Evolutionary conservation across 2,888 invertebrate genomes (phyloP), one percentile per base, ranked within the genome.

Genomic region (Amphipyra tragopoginis): DNA sequence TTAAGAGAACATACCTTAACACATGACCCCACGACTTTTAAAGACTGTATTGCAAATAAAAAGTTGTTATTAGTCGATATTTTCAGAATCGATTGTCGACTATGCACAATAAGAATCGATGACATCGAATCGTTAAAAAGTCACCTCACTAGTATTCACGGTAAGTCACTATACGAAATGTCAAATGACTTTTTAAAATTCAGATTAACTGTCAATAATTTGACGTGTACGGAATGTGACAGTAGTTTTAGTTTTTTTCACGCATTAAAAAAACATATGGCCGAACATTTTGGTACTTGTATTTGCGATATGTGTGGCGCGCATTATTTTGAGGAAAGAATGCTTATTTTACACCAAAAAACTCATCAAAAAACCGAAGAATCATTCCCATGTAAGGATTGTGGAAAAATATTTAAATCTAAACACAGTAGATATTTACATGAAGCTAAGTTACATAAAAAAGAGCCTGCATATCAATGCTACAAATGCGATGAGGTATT

Each of bases 291-390:
- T 29, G 92, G 93, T 0, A 90, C 90, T 0, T 91, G 89, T 8
- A 90, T 93, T 0, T 95, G 95, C 8, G 91, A 93, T 44, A 74
- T 90, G 0, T 94, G 93, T 62, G 92, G 94, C 0, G 95, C 94
- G 0, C 91, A 93, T 47, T 96, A 95, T 51, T 90, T 95, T 9
- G 93, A 95, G 51, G 89, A 91, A 2, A 80, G 93, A 0, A 95
- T 95, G 80, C 68, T 95, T 11, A 57, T 88, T 1, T 77, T 92
- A 14, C 94, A 96, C 73, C 85, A 90, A 33, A 88, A 90, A 13
- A 86, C 89, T 0, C 94, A 93, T 45, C 86, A 84, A 26, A 80
- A 81, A 7, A 83, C 92, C 0, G 95, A 94, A 2, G 93, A 94
- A 13, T 93, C 80, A 0, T 91, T 90, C 75, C 89, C 91, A 0